Evolutionary conservation across 1,140 invertebrate species (phyloP).

Genomic region (Daktulosphaira vitifoliae): DNA sequence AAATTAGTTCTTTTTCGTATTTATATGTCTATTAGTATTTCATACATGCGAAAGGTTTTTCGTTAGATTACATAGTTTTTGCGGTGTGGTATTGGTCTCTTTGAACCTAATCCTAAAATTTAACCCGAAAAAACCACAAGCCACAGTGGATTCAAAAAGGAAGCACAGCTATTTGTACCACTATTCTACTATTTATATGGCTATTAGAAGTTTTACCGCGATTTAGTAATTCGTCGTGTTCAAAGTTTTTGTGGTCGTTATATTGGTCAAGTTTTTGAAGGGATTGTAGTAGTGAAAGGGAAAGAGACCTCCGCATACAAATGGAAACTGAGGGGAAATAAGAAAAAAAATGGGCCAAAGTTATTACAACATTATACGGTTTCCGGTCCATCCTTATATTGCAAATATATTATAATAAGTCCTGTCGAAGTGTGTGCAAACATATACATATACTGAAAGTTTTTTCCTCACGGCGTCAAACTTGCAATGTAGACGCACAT

Average conservation of each 20-base stretch:
- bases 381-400: constrained; percentile 23
- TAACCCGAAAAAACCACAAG: not conserved
- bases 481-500: too few relatives aligned
- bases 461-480: too few relatives aligned
- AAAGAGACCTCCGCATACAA: not conserved
- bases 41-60: too few relatives aligned
- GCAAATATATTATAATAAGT: constrained; percentile 29
- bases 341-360: constrained; percentile 9
- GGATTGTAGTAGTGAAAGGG: not conserved
- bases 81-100: too few relatives aligned
- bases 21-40: too few relatives aligned
- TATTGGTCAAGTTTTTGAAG: not conserved
- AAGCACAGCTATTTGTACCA: not conserved
- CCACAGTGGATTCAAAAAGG: constrained; percentile 1
- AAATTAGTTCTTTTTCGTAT: too few relatives aligned
- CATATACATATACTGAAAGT: too few relatives aligned
- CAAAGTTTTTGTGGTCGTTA: constrained; percentile 27
- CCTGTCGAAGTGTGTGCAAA: not conserved
- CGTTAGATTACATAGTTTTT: too few relatives aligned
- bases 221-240: constrained; percentile 15
- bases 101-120: too few relatives aligned
- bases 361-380: constrained; percentile 28
- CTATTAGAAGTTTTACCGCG: constrained; percentile 26
- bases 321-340: not conserved
- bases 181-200: not conserved